A percentile compares a stretch with the other conserved stretches of the same genome.
Evolutionary conservation across 1,140 invertebrate species (phyloP).

Genomic region (Ceratoteleas bidentatus): DNA sequence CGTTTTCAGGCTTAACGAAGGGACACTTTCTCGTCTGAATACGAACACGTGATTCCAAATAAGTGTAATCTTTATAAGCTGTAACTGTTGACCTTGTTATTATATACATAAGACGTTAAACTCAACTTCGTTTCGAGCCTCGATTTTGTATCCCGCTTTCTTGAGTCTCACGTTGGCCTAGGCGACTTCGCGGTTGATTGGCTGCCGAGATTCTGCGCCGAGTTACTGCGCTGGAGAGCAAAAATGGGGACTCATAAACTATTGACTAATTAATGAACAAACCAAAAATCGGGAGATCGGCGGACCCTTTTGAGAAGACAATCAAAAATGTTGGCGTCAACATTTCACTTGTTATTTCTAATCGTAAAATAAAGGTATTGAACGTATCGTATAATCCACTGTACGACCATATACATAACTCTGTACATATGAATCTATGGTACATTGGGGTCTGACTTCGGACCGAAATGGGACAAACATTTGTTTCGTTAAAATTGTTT

Average conservation of each 20-base stretch:
- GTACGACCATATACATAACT: constrained; percentile 38
- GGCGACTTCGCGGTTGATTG: constrained; percentile 37
- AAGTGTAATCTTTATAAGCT: constrained; percentile 79
- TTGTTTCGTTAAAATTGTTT: too few relatives aligned
- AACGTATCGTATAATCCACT: constrained; percentile 35
- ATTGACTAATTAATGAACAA: constrained; percentile 6
- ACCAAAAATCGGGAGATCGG: constrained; percentile 36
- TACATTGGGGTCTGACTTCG: constrained; percentile 8
- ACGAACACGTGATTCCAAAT: constrained; percentile 78
- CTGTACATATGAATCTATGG: constrained; percentile 56
- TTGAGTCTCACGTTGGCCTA: constrained; percentile 76
- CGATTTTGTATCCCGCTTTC: constrained; percentile 48
- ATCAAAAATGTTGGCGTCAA: constrained; percentile 81
- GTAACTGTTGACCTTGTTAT: constrained; percentile 81
- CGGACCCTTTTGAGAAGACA: constrained; percentile 79
- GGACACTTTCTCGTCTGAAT: constrained; percentile 40
- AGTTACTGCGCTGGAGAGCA: constrained; percentile 37
- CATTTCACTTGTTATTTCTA: constrained; percentile 81
- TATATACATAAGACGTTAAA: constrained; percentile 81
- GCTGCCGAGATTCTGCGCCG: constrained; percentile 30
- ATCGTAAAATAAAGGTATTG: constrained; percentile 67
- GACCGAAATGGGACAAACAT: too few relatives aligned
- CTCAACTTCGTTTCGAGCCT: constrained; percentile 42
- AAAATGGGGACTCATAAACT: too few relatives aligned
- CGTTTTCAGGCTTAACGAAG: constrained; percentile 11